Evolutionary conservation across 2,113 vertebrate species (phyloP).

Genomic region (Cavia aperea): DNA sequence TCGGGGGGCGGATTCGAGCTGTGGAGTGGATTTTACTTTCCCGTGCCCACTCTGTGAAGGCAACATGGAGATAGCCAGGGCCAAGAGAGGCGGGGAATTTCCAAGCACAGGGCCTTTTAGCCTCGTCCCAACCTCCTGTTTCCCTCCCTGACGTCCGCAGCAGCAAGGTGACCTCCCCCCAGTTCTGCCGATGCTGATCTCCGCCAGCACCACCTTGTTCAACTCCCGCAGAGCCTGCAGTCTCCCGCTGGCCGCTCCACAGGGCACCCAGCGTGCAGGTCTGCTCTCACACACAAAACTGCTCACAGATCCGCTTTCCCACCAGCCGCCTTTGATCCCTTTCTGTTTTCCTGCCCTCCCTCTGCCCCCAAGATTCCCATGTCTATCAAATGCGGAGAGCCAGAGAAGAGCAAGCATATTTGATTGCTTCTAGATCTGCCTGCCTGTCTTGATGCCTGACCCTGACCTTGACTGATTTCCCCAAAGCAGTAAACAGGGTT

Average conservation of each 20-base stretch:
- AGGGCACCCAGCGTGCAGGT: not conserved
- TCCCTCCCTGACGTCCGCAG: too few relatives aligned
- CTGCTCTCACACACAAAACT: not conserved
- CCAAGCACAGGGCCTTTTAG: not conserved
- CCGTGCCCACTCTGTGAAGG: not conserved
- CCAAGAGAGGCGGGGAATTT: not conserved
- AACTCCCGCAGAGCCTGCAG: not conserved
- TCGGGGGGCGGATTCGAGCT: not conserved
- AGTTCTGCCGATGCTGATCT: not conserved
- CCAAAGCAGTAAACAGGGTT: slow-evolving; percentile 33
- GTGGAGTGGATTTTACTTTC: not conserved
- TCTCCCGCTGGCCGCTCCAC: not conserved
- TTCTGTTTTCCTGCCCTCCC: not conserved
- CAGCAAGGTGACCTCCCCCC: not conserved
- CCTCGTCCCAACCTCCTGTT: not conserved
- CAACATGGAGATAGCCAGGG: not conserved
- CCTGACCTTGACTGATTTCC: slow-evolving; percentile 21
- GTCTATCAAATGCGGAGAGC: not conserved
- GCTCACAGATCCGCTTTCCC: not conserved
- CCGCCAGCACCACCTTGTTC: not conserved
- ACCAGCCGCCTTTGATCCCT: slow-evolving; percentile 39
- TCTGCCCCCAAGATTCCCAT: not conserved
- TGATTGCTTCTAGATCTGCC: slow-evolving; percentile 46
- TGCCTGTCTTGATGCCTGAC: slow-evolving; percentile 9
- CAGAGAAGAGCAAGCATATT: slow-evolving; percentile 9